Base-by-base conservation (phyloP, 2,888 invertebrate genomes). In the Diadegma fenestrale region DNA sequence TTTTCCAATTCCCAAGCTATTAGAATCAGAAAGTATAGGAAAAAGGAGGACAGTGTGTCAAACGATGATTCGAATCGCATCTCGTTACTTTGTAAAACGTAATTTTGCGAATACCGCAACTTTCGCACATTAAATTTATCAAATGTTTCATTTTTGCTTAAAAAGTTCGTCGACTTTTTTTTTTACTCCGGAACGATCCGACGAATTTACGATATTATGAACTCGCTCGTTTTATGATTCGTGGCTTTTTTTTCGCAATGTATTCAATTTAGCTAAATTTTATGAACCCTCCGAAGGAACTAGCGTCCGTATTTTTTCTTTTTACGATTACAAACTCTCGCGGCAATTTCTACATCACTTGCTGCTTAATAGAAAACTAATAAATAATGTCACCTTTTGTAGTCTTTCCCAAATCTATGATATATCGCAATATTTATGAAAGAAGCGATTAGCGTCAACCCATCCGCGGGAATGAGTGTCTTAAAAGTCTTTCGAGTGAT, bases 161-260 rank as follows among this genome's bases (percentile, higher is more conserved):
- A 58, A 58, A 10, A 54, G 19, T 58, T 58, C 14, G 5, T 58
- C 5, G 1, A 14, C 4, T 48, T 17, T 48, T n/a, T 12, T 58
- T 5, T 58, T 54, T 7, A 26, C 58, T 26, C 4, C 26, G 19
- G 19, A 72, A 54, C 22, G 19, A 37, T 19, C 14, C 12, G 72
- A 72, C 22, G 54, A 17, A 72, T 72, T 72, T 72, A 72, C 54
- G 72, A 72, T 19, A 22, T 72, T 48, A 19, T 37, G 54, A 41
- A 71, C 71, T 48, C n/a, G 37, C 41, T 22, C 33, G 54, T 54
- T 72, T 72, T 51, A 22, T 72, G 45, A 48, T 30, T 19, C 19
- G n/a, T n/a, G 22, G 30, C 51, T 71, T 71, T 41, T 33, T n/a
- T 58, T 22, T 54, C n/a, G 12, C 51, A 8, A 54, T 22, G 14